Conservation (phyloP, 2,797 vertebrate genomes). For the Poecilia wingei region DNA sequence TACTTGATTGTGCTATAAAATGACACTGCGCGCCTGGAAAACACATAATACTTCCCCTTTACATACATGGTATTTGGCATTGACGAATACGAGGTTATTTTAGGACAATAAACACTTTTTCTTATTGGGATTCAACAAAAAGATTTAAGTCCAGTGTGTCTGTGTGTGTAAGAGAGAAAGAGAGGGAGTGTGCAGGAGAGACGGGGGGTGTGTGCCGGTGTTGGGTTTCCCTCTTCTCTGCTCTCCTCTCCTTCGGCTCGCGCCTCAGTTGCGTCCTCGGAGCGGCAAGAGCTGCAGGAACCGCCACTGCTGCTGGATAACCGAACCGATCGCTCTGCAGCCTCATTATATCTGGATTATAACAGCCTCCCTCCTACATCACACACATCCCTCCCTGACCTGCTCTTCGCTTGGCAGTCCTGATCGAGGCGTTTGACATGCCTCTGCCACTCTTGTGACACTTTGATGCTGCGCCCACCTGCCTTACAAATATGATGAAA, state of each 20-base stretch:
- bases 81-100: neutral
- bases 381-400: neutral
- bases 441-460: constrained; percentile 55
- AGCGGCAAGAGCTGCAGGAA: constrained; percentile 20
- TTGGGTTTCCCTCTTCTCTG: constrained; percentile 30
- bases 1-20: too few species aligned
- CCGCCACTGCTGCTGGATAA: constrained; percentile 24
- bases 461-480: constrained; percentile 76
- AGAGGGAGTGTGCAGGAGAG: neutral
- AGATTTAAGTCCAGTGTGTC: neutral
- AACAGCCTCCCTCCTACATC: constrained; percentile 7
- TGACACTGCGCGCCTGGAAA: too few species aligned
- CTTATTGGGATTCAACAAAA: neutral
- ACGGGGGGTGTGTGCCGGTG: neutral
- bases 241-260: neutral
- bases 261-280: constrained; percentile 26
- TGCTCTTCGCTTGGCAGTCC: constrained; percentile 15
- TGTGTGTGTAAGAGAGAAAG: neutral
- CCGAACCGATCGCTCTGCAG: neutral
- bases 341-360: constrained; percentile 35
- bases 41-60: neutral
- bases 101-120: neutral
- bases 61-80: neutral
- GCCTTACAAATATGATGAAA: constrained; percentile 93
- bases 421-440: constrained; percentile 40